A percentile compares a stretch with the other conserved stretches of the same genome.
phyloP scores from a whole-genome alignment of 2,888 invertebrate genomes.

The Tridacna gigas region DNA sequence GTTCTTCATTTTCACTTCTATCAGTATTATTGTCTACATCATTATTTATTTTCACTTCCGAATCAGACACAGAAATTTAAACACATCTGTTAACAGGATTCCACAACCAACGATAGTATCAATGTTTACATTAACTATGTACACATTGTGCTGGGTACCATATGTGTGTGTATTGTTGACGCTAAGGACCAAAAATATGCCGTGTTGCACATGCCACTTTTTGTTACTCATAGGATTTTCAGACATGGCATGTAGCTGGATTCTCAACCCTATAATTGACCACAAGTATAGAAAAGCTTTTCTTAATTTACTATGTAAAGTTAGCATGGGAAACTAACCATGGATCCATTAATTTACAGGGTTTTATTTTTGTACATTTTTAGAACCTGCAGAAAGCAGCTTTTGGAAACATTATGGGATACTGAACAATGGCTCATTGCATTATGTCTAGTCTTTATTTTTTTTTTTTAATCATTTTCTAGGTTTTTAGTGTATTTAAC shows the following conservation, averaged over 20 bases:
- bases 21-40: not conserved
- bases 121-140: not conserved
- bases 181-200: not conserved
- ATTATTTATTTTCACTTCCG: not conserved
- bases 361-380: no score
- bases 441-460: no score
- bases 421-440: no score
- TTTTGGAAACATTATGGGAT: no score
- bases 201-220: slow-evolving; percentile 6
- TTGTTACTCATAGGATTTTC: not conserved
- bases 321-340: no score
- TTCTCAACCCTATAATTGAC: not conserved
- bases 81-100: not conserved
- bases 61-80: not conserved
- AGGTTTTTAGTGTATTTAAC: no score
- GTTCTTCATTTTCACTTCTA: not conserved
- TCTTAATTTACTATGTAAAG: not conserved
- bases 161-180: not conserved
- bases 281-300: not conserved
- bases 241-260: not conserved
- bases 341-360: no score
- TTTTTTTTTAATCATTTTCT: no score
- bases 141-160: slow-evolving; percentile 13
- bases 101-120: not conserved
- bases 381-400: no score